Evolutionary conservation across 2,797 vertebrate genomes (phyloP).

Genomic region (Gorsachius magnificus): DNA sequence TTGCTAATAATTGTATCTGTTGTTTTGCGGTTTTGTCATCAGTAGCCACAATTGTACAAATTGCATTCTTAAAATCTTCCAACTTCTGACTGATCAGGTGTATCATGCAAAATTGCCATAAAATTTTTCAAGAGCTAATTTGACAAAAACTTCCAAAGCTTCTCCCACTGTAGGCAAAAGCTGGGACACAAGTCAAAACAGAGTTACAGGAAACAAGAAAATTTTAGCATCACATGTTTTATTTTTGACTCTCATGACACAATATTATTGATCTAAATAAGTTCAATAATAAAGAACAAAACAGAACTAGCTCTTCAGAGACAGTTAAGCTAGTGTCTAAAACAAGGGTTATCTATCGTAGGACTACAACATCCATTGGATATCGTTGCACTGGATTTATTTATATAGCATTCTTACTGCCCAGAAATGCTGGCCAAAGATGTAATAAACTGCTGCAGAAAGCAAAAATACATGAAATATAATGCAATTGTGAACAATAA

Average conservation of each 20-base stretch:
- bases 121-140: neutral
- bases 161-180: neutral
- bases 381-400: neutral
- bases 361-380: neutral
- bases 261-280: neutral
- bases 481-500: constrained; percentile 1
- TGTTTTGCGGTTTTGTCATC: neutral
- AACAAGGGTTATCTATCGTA: neutral
- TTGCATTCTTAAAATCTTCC: neutral
- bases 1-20: neutral
- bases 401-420: neutral
- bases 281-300: neutral
- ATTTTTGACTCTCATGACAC: neutral
- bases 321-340: neutral
- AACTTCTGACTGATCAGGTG: neutral
- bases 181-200: neutral
- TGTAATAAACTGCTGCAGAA: constrained; percentile 20
- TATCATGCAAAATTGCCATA: neutral
- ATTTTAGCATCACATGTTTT: neutral
- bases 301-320: neutral
- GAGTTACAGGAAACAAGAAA: neutral
- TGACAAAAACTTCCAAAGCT: neutral
- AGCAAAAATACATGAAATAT: constrained; percentile 32
- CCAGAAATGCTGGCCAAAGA: constrained; percentile 21
- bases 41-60: neutral